phyloP scores from a whole-genome alignment of 2,113 vertebrate genomes.

The Pelvicachromis taeniatus region DNA sequence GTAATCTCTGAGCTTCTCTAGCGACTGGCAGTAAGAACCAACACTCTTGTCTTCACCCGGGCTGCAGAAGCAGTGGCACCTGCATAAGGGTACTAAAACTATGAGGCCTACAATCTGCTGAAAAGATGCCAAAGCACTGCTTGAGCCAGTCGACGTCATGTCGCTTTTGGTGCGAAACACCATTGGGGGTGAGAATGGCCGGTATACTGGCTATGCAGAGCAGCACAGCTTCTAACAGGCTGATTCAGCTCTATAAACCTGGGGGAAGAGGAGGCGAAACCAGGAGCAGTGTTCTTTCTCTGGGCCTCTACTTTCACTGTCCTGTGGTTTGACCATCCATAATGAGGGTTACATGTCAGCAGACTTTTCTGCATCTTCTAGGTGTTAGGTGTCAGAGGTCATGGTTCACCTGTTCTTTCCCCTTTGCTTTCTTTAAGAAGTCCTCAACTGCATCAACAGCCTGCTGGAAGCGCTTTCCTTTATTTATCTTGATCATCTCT shows the following conservation, averaged over 20 bases:
- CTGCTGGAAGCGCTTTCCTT: constrained; percentile 98
- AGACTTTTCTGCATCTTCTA: neutral
- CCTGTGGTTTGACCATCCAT: neutral
- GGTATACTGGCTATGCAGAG: neutral
- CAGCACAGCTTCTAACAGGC: neutral
- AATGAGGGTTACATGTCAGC: neutral
- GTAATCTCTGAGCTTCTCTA: no score
- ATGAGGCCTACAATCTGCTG: no score
- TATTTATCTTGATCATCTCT: constrained; percentile 99
- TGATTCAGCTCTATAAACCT: neutral
- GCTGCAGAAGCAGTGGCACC: no score
- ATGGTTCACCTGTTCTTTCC: constrained; percentile 85
- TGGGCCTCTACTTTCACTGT: neutral
- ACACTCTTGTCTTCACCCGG: no score
- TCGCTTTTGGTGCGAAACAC: no score
- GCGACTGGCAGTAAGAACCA: no score
- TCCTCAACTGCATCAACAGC: constrained; percentile 97
- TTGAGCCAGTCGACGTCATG: neutral
- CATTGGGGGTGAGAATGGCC: neutral
- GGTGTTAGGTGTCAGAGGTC: no score
- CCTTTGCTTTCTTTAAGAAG: constrained; percentile 92
- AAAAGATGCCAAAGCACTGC: neutral
- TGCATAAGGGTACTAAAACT: no score
- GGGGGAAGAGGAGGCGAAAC: neutral
- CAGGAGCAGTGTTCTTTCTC: neutral